Evolutionary conservation across 2,113 vertebrate genomes (phyloP).

Genomic region (Dromiciops gliroides): DNA sequence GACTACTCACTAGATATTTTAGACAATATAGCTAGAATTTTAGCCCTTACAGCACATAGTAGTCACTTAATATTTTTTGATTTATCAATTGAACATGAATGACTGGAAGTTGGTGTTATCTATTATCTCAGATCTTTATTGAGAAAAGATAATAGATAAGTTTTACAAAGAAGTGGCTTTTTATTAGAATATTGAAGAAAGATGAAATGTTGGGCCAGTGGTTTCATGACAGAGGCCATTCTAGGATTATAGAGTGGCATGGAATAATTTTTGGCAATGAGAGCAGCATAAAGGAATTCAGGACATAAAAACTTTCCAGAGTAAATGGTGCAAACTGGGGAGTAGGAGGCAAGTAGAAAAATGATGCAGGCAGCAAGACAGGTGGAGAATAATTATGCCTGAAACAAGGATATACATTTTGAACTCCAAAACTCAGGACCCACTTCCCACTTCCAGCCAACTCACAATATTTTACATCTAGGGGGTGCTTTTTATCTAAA

Average conservation of each 20-base stretch:
- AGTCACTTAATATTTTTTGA: not conserved
- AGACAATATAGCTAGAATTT: too few relatives aligned
- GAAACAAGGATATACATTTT: conserved; percentile 8
- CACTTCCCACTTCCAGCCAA: conserved; percentile 27
- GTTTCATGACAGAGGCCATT: conserved; percentile 29
- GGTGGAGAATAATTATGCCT: conserved; percentile 6
- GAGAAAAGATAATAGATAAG: not conserved
- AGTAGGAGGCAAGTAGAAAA: not conserved
- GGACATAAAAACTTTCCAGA: conserved; percentile 6
- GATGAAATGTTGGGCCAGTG: not conserved
- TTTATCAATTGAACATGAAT: not conserved
- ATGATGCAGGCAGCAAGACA: conserved; percentile 13
- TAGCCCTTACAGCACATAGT: too few relatives aligned
- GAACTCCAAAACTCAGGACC: conserved; percentile 40
- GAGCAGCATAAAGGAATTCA: conserved; percentile 20
- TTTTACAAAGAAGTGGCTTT: not conserved
- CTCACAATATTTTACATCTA: conserved; percentile 23
- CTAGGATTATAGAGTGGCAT: not conserved
- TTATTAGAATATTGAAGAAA: conserved; percentile 29
- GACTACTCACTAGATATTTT: too few relatives aligned
- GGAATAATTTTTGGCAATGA: not conserved
- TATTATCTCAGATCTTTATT: not conserved
- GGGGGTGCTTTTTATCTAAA: conserved; percentile 31
- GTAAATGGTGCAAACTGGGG: conserved; percentile 11
- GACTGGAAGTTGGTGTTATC: not conserved